Percentiles rank a stretch among this genome's conserved stretches.
phyloP scores from a whole-genome alignment of 2,113 vertebrate species.

The Gorsachius goisagi region DNA sequence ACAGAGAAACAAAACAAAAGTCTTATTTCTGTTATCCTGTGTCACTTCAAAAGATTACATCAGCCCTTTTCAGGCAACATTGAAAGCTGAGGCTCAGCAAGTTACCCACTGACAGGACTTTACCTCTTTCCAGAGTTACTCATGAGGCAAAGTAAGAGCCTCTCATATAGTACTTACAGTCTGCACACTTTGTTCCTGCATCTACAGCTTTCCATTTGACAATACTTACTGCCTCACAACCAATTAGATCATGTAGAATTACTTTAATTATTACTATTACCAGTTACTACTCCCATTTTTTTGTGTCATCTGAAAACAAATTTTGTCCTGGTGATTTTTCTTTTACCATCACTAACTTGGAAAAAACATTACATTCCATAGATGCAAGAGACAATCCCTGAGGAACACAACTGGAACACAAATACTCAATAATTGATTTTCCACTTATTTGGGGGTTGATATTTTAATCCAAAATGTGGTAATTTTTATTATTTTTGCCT shows the following conservation, averaged over 20 bases:
- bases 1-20: neutral
- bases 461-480: neutral
- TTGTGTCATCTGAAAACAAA: neutral
- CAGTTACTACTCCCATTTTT: neutral
- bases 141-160: neutral
- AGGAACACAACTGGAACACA: neutral
- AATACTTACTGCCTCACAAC: neutral
- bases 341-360: neutral
- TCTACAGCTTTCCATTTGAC: neutral
- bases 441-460: neutral
- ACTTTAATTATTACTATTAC: neutral
- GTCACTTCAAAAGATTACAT: neutral
- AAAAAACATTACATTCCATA: neutral
- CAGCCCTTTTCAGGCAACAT: neutral
- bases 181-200: neutral
- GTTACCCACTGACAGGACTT: neutral
- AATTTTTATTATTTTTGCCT: neutral
- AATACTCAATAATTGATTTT: neutral
- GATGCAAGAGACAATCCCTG: neutral
- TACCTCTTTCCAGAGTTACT: neutral
- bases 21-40: neutral
- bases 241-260: neutral
- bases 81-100: neutral
- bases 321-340: neutral
- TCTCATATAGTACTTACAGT: rapidly evolving